Base-by-base conservation (phyloP, 2,888 invertebrate genomes). In the Tenthredo amoena region DNA sequence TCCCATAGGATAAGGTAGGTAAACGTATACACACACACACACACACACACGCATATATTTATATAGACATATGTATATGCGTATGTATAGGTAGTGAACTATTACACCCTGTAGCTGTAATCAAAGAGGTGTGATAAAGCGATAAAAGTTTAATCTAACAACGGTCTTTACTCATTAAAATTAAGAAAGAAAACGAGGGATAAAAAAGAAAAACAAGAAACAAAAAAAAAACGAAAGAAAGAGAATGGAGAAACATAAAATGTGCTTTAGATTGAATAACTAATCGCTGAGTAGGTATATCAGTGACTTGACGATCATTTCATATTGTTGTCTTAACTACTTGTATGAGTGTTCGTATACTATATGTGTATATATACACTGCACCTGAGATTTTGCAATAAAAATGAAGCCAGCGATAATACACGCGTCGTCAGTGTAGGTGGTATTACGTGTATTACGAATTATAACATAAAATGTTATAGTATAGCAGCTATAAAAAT, bases 91-190 rank as follows among this genome's bases (percentile, higher is more conserved):
- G 12, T 31, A 31, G 5, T 68, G 18, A 68, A 68, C 34, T 26
- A 34, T 26, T 55, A n/a, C n/a, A 68, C 12, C 34, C 68, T 68
- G 31, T 68, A 68, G 34, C 68, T 68, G 31, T 68, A 68, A 68
- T 68, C 18, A 26, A 18, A 68, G 68, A 68, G 62, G 26, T 31
- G 26, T 68, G n/a, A 34, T 15, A 34, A 15, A 26, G 10, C 68
- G 31, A 68, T 15, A 34, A 31, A 12, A 31, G 6, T 21, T 18
- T 21, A 15, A 47, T 47, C 12, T 15, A 47, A 47, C 12, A 10
- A 43, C 40, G 10, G 1, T 2, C 9, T 43, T 43, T 10, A 12
- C 15, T 15, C 12, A 47, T 47, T 15, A 0, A 47, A 47, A 21
- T 12, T 1, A 31, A 31, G 31, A 12, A 31, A 10, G 10, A 4